Base-by-base conservation (phyloP, 2,888 invertebrate genomes). In the Tetragnatha montana region DNA sequence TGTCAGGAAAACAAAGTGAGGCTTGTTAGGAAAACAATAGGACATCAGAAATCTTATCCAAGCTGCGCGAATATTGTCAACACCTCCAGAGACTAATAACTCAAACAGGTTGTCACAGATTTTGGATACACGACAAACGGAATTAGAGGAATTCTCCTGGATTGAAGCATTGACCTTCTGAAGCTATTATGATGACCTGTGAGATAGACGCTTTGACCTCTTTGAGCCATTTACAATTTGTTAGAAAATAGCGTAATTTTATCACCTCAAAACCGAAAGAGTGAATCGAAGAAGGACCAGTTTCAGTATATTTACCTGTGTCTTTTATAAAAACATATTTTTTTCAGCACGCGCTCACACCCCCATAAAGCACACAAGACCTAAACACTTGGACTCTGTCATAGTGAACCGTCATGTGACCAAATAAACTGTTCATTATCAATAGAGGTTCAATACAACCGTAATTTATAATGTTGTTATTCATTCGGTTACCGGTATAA, bases 171-270 rank as follows among this genome's bases (percentile, higher is more conserved):
- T 60, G 60, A 60, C 12, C 60, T 60, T 60, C 17, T 17, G 60
- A 17, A 12, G 60, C 17, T 35, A 35, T 35, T 35, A 35, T 35
- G 35, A 35, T 35, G 35, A 35, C 35, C 4, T 35, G 35, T 35
- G 4, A 35, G 35, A 35, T 35, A 35, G 35, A 12, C 35, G 81
- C 81, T 81, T 68, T 47, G 69, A 80, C 80, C 69, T 69, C 47
- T 81, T 22, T 69, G 6, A 69, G 49, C 14, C 4, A 22, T 73
- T 73, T n/a, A 73, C 19, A 19, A 73, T 17, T 73, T 73, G 17
- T 19, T 73, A 12, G 35, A 2, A 35, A 4, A 35, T 35, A 35
- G 4, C 35, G 35, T 35, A 35, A 35, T 35, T 35, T 35, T 1
- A 35, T 35, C 4, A 35, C 4, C 35, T 35, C 35, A 35, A 35